Conservation (phyloP, 1,140 invertebrate species). For the Rhizoglyphus robini region DNA sequence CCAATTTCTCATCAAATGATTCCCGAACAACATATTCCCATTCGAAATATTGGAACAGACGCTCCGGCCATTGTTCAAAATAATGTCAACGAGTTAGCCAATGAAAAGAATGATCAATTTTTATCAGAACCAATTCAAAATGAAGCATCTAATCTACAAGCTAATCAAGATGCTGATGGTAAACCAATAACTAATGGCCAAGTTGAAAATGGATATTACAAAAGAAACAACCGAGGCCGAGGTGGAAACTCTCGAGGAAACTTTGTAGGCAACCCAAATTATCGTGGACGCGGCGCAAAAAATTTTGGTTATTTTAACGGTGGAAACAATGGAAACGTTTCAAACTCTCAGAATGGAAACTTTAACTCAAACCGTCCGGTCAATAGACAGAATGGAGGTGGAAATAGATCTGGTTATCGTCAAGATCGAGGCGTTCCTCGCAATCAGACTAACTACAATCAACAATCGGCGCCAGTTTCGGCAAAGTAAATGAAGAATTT, state of each 20-base stretch:
- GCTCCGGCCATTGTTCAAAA: too few species aligned
- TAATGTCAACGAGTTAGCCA: too few species aligned
- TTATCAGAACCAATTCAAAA: too few species aligned
- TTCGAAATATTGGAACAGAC: too few species aligned
- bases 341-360: not conserved
- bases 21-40: too few species aligned
- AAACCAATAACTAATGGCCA: too few species aligned
- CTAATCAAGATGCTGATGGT: not conserved
- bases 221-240: too few species aligned
- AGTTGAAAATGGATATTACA: too few species aligned
- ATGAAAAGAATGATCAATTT: too few species aligned
- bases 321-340: not conserved
- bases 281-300: not conserved
- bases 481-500: too few species aligned
- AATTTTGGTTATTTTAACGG: not conserved
- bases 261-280: not conserved
- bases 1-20: conserved; percentile 20
- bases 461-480: not conserved
- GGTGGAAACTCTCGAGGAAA: not conserved
- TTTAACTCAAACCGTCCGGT: not conserved
- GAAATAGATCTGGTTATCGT: not conserved
- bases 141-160: too few species aligned
- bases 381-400: conserved; percentile 4
- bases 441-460: not conserved
- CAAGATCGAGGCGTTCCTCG: not conserved